Evolutionary conservation across 2,797 vertebrate species (phyloP).

Genomic region (Psittacula echo): DNA sequence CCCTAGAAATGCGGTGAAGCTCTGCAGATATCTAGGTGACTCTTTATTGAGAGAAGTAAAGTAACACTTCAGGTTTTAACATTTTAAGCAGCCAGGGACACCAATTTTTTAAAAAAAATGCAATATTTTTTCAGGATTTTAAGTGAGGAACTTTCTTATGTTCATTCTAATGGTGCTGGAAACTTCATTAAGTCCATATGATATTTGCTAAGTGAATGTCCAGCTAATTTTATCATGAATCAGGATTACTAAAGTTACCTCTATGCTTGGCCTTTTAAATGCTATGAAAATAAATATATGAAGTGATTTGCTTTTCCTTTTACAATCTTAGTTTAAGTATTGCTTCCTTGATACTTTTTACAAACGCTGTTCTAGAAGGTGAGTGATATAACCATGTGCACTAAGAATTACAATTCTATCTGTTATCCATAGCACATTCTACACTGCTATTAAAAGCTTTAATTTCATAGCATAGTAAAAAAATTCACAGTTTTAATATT

Average conservation of each 20-base stretch:
- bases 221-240: background rate
- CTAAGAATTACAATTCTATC: background rate
- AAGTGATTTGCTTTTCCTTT: background rate
- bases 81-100: background rate
- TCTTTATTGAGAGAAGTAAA: background rate
- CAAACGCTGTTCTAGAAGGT: background rate
- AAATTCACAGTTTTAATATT: background rate
- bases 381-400: background rate
- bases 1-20: background rate
- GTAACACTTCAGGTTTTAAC: background rate
- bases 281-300: background rate
- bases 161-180: background rate
- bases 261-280: background rate
- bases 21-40: background rate
- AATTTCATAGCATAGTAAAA: background rate
- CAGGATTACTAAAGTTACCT: background rate
- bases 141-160: background rate
- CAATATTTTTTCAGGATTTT: background rate
- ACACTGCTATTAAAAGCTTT: background rate
- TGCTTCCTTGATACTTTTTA: background rate
- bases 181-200: background rate
- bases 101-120: background rate
- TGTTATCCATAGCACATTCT: background rate
- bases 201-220: background rate
- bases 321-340: background rate